Conservation (phyloP, 2,888 invertebrate species). For the Leptinotarsa peninsularis region DNA sequence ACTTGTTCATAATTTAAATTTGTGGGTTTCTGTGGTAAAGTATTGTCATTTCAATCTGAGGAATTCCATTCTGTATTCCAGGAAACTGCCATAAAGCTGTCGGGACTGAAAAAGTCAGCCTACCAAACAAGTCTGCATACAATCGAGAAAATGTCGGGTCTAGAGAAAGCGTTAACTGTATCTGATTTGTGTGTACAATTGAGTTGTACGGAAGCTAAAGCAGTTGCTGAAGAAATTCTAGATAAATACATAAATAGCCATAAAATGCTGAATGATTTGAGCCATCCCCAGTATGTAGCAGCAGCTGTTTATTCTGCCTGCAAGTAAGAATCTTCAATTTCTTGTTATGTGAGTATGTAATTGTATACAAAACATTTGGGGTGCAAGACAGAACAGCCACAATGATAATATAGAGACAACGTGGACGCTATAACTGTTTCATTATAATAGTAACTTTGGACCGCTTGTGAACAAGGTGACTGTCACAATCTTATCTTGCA, state of each 20-base stretch:
- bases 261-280: conserved; percentile 69
- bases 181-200: conserved; percentile 72
- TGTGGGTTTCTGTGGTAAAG: no score
- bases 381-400: no score
- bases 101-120: conserved; percentile 69
- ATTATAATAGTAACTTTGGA: no score
- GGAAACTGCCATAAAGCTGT: conserved; percentile 72
- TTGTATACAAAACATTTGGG: not conserved
- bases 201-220: conserved; percentile 66
- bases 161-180: conserved; percentile 70
- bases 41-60: not conserved
- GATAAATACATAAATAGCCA: conserved; percentile 67
- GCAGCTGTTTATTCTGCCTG: conserved; percentile 76
- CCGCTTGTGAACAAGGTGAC: not conserved
- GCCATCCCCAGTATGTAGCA: conserved; percentile 74
- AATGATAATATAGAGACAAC: no score
- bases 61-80: conserved; percentile 51
- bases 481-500: no score
- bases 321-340: conserved; percentile 64
- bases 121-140: conserved; percentile 72
- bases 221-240: conserved; percentile 70
- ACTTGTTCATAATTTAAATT: no score
- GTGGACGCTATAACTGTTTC: no score
- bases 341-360: conserved; percentile 6
- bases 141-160: conserved; percentile 72